phyloP scores from a whole-genome alignment of 2,797 vertebrate species.

The Acomys russatus region DNA sequence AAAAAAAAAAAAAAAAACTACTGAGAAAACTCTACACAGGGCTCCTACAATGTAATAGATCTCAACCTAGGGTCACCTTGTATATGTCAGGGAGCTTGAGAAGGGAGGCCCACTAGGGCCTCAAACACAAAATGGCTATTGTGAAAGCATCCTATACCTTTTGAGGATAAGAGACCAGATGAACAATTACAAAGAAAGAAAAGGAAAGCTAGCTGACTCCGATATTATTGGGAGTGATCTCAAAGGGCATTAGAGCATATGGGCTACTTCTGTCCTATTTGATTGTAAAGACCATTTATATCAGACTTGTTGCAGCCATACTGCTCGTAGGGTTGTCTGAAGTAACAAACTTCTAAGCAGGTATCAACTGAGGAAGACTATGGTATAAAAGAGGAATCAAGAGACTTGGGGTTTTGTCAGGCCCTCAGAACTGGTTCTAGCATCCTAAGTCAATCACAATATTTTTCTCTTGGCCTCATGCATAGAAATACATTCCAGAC shows the following conservation, averaged over 20 bases:
- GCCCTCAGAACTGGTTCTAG: background rate
- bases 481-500: background rate
- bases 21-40: background rate
- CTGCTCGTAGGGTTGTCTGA: background rate
- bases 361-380: background rate
- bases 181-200: slow-evolving; percentile 25
- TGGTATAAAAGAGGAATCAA: background rate
- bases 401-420: background rate
- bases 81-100: background rate
- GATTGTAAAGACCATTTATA: background rate
- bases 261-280: background rate
- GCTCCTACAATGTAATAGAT: background rate
- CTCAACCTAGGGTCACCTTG: background rate
- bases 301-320: background rate
- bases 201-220: background rate
- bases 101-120: background rate
- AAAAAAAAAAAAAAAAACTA: background rate
- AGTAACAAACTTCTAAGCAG: background rate
- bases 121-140: background rate
- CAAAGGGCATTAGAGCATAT: background rate
- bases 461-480: background rate
- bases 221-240: background rate
- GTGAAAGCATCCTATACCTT: background rate
- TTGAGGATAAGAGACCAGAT: background rate
- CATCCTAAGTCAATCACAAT: background rate